A percentile compares a stretch with the other conserved stretches of the same genome.
Evolutionary conservation across 2,888 invertebrate genomes (phyloP).

Genomic region (Cylindroiulus punctatus): DNA sequence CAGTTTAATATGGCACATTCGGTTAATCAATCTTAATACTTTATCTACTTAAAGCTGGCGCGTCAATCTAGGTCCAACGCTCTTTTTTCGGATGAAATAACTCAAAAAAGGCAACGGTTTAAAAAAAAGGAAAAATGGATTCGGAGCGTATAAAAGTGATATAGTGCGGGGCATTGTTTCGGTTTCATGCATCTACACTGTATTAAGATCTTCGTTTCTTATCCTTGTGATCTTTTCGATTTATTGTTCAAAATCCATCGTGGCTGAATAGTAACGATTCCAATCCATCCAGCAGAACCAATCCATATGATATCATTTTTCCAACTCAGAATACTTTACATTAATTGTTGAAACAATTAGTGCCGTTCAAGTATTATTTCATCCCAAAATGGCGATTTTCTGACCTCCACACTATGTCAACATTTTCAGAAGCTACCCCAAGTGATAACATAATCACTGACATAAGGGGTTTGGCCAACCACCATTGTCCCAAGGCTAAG

Average conservation of each 20-base stretch:
- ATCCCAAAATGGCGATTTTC: too few species aligned
- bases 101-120: background rate
- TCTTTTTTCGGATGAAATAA: conserved; percentile 1
- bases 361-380: too few species aligned
- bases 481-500: too few species aligned
- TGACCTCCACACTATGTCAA: too few species aligned
- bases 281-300: background rate
- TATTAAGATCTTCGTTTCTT: background rate
- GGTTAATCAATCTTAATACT: conserved; percentile 43
- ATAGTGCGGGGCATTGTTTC: background rate
- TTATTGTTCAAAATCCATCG: background rate
- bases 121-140: background rate
- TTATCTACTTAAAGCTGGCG: conserved; percentile 21
- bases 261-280: too few species aligned
- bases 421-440: too few species aligned
- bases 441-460: too few species aligned
- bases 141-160: background rate
- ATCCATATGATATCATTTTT: background rate
- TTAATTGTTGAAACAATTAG: too few species aligned
- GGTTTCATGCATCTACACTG: conserved; percentile 26
- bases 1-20: conserved; percentile 35
- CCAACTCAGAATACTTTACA: background rate
- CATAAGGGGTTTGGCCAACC: too few species aligned
- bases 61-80: background rate
- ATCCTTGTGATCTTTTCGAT: background rate